These are phyloP conservation scores for Ophiothrix spiculata DNA, from an alignment of 35 echinoderm and acorn worm species.

Conservation along the genomic window DNA sequence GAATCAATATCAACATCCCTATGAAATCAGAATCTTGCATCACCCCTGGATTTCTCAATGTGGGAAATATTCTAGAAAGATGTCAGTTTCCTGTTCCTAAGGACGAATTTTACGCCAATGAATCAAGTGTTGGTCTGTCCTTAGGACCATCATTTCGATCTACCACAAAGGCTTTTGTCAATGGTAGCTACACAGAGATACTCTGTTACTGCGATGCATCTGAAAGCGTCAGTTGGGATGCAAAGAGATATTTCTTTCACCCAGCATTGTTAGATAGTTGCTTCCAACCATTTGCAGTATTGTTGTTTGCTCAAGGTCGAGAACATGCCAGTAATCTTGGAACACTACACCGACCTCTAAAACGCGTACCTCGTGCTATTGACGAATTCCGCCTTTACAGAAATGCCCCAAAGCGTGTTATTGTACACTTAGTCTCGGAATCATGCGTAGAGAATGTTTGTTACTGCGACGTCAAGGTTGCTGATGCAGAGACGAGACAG, in stretches of 20 bases:
- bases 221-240: conserved; percentile 26
- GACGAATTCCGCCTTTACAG: conserved; percentile 11
- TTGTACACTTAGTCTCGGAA: conserved; percentile 17
- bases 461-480: conserved; percentile 33
- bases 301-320: not conserved
- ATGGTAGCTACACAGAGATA: conserved; percentile 16
- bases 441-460: not conserved
- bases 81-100: not conserved
- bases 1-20: not conserved
- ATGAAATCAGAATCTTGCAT: not conserved
- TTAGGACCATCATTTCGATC: conserved; percentile 51
- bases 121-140: conserved; percentile 32
- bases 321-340: not conserved
- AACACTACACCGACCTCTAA: not conserved
- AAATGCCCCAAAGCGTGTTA: not conserved
- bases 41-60: not conserved
- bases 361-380: conserved; percentile 27
- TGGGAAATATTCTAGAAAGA: not conserved
- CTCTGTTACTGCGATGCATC: conserved; percentile 19
- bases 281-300: conserved; percentile 45
- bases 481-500: conserved; percentile 32
- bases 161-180: conserved; percentile 7
- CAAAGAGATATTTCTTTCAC: conserved; percentile 38
- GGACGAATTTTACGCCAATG: conserved; percentile 45
- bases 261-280: conserved; percentile 51